These are phyloP conservation scores for Echinarachnius parma DNA, from an alignment of 53 echinoderm and acorn worm species.

Conservation along the genomic window DNA sequence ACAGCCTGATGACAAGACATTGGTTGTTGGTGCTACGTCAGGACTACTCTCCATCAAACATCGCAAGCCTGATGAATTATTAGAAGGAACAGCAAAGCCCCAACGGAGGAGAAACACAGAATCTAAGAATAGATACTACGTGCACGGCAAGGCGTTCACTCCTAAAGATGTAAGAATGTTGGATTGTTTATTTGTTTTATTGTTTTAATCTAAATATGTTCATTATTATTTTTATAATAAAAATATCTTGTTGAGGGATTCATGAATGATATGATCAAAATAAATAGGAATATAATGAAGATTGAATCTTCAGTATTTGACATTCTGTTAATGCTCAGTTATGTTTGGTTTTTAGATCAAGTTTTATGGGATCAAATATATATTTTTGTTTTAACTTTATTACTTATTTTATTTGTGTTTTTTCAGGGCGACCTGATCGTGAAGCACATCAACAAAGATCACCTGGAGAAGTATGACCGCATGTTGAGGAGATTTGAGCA, in stretches of 20 bases:
- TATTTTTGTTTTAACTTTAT: no score
- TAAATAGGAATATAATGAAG: no score
- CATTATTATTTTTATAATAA: no score
- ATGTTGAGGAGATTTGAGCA: conserved; percentile 82
- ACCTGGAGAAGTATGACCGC: conserved; percentile 69
- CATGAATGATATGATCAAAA: no score
- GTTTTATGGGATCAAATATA: no score
- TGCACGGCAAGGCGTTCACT: conserved; percentile 71
- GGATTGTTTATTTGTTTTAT: not conserved
- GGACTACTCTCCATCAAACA: conserved; percentile 94
- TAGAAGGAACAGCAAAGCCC: conserved; percentile 22
- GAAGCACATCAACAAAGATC: conserved; percentile 41
- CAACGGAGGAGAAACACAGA: conserved; percentile 27
- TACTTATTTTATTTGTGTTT: no score
- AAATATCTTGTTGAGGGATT: no score
- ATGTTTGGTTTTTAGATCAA: no score
- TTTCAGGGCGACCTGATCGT: conserved; percentile 73
- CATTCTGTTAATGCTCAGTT: no score
- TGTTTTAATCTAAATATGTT: no score
- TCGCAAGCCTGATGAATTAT: conserved; percentile 52
- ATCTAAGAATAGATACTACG: conserved; percentile 53
- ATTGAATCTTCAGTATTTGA: no score
- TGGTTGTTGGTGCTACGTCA: conserved; percentile 86
- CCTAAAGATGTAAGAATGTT: conserved; percentile 63
- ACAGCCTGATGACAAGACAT: conserved; percentile 69